phyloP scores from a whole-genome alignment of 2,113 vertebrate species.

The Butorides virescens region DNA sequence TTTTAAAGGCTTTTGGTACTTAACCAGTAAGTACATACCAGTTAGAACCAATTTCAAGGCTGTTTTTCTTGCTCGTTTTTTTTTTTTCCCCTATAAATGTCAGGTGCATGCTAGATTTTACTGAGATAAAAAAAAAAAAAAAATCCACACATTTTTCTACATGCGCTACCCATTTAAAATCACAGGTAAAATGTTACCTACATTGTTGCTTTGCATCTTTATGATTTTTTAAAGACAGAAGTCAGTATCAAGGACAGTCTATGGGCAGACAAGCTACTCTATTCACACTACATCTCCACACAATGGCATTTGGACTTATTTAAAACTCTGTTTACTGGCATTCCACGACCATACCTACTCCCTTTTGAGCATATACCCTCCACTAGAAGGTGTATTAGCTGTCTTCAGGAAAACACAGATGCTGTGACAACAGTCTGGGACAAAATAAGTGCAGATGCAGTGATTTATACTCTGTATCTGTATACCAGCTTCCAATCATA shows the following conservation, averaged over 20 bases:
- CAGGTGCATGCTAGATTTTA: background rate
- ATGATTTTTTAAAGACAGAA: constrained; percentile 5
- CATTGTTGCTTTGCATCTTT: background rate
- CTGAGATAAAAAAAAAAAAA: no score
- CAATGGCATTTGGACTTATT: background rate
- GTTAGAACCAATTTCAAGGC: background rate
- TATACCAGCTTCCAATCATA: background rate
- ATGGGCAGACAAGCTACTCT: background rate
- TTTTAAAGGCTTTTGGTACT: background rate
- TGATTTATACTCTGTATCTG: background rate
- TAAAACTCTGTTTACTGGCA: background rate
- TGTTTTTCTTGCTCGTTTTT: background rate
- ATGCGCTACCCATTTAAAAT: background rate
- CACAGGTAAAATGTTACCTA: background rate
- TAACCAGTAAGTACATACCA: background rate
- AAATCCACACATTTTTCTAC: background rate
- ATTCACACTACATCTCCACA: background rate
- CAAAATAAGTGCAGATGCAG: background rate
- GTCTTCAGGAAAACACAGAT: background rate
- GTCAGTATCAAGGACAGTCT: background rate
- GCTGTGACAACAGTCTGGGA: background rate
- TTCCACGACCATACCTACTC: background rate
- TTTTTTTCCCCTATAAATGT: background rate
- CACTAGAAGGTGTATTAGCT: background rate
- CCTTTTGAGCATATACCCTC: background rate